Base-by-base conservation (phyloP, 2,888 invertebrate species). In the Volucella zonaria region DNA sequence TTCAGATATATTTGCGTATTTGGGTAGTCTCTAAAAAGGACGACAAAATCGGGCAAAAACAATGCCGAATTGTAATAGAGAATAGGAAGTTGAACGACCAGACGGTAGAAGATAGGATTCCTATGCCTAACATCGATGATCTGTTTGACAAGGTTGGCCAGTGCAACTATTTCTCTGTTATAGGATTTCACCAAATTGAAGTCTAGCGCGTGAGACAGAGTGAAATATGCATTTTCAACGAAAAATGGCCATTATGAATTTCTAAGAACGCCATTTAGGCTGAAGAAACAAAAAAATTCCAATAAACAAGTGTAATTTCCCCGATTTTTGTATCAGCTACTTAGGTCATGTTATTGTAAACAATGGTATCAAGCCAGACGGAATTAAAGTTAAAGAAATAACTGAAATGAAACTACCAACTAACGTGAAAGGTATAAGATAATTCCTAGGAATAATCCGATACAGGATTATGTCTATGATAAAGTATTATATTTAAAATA, bases 311-410 rank as follows among this genome's bases (percentile, higher is more conserved):
- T 59, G 43, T 40, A 11, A 8, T 40, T 82, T 71, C 45, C 47
- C 51, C 4, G 14, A 45, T 6, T n/a, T 15, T 68, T 14, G 12
- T 12, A 78, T 88, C 2, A 61, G 80, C 9, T 88, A 73, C 51
- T 61, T 89, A 8, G 88, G 88, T 1, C 88, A 87, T 52, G 62
- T 87, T 15, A 85, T 90, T n/a, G 87, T 88, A 2, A 62, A 87
- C 10, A 87, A 89, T 1, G 88, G 88, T 10, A 87, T 88, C 15
- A 87, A 85, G 61, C 89, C 90, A 8, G 87, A 89, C 56, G 87
- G 87, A 4, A 83, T 82, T 3, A 89, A 89, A 83, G 58, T 87
- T 6, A 49, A 78, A 61, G 82, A 86, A 9, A 70, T 88, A 43
- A 43, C 11, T 1, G 42, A 12, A 42, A 38, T 47, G 67, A 43